These are phyloP conservation scores for Phoebastria nigripes DNA, from an alignment of 2,797 vertebrate genomes.

Conservation along the genomic window DNA sequence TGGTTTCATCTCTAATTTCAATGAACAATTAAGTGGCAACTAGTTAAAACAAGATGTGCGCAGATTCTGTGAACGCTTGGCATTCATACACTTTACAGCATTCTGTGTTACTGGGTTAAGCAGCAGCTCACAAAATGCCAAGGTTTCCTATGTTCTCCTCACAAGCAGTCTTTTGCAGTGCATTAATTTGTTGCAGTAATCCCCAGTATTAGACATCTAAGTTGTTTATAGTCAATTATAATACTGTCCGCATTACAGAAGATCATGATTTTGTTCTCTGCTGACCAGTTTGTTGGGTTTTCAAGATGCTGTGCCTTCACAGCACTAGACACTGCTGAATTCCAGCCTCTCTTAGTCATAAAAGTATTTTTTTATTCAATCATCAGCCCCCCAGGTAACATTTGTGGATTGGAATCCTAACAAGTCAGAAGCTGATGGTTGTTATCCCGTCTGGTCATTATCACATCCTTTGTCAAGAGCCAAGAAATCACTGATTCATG, in stretches of 20 bases:
- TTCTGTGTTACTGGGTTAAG: background rate
- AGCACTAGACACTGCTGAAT: conserved; percentile 5
- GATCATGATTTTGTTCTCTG: background rate
- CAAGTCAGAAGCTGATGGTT: conserved; percentile 53
- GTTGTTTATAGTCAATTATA: conserved; percentile 2
- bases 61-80: background rate
- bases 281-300: conserved; percentile 24
- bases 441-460: conserved; percentile 67
- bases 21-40: background rate
- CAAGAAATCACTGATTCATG: conserved; percentile 70
- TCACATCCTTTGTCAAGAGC: conserved; percentile 63
- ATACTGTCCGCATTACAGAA: background rate
- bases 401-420: conserved; percentile 57
- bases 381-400: conserved; percentile 59
- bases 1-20: background rate
- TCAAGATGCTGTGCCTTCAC: background rate
- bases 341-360: conserved; percentile 1
- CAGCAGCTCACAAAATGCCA: background rate
- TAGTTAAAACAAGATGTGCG: background rate
- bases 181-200: conserved; percentile 1
- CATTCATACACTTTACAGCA: background rate
- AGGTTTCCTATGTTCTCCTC: background rate
- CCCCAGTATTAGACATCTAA: background rate
- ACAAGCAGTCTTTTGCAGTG: background rate
- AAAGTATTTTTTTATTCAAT: conserved; percentile 59